phyloP scores from a whole-genome alignment of 2,888 invertebrate species.

The Tetragonisca angustula region DNA sequence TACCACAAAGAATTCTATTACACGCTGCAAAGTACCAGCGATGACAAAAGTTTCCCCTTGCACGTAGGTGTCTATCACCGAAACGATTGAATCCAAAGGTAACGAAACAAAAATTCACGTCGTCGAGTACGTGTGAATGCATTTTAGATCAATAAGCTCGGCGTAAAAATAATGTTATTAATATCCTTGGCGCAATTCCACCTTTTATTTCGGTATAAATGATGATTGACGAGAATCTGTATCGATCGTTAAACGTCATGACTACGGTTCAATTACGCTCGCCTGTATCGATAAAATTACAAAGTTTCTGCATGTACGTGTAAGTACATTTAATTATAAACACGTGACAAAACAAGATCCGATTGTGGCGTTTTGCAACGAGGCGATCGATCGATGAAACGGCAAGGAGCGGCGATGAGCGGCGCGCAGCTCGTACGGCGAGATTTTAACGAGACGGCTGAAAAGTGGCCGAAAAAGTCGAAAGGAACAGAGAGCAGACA shows the following conservation, averaged over 20 bases:
- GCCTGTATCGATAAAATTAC: neutral
- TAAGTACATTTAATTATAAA: neutral
- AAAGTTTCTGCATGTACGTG: neutral
- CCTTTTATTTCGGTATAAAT: neutral
- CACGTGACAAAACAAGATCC: neutral
- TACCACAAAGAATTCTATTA: no score
- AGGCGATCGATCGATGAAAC: neutral
- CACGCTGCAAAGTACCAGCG: no score
- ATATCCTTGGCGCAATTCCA: neutral
- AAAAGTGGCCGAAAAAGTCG: slow-evolving; percentile 32
- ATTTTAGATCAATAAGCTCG: no score
- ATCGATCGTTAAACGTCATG: neutral
- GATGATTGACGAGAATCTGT: neutral
- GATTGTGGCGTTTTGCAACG: neutral
- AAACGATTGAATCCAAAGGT: no score
- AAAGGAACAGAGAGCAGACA: slow-evolving; percentile 35
- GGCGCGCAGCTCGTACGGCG: neutral
- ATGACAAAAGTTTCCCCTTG: no score
- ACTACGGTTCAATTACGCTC: neutral
- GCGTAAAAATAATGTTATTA: no score
- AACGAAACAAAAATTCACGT: no score
- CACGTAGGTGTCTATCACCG: no score
- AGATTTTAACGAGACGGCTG: slow-evolving; percentile 23
- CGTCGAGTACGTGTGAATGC: no score
- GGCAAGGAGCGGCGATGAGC: neutral